Evolutionary conservation across 2,113 vertebrate species (phyloP).

Genomic region (Ornithorhynchus anatinus): DNA sequence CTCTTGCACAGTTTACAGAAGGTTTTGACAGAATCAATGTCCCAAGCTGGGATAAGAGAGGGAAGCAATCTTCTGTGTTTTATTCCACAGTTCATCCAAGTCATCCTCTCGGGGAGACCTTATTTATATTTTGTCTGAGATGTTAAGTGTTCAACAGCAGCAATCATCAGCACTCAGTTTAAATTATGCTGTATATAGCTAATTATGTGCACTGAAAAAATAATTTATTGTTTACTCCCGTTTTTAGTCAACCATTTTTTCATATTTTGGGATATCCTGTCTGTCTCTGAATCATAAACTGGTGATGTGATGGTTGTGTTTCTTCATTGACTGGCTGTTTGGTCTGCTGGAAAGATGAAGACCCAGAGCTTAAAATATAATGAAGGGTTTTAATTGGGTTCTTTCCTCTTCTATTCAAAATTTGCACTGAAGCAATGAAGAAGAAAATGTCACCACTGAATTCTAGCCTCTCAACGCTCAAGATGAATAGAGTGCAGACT

Average conservation of each 20-base stretch:
- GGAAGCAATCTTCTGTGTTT: conserved; percentile 23
- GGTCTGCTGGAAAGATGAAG: conserved; percentile 31
- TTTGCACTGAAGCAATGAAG: conserved; percentile 32
- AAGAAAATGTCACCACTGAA: conserved; percentile 8
- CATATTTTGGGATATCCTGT: conserved; percentile 46
- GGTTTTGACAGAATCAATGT: conserved; percentile 43
- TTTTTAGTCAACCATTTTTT: conserved; percentile 55
- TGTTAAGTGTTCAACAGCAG: conserved; percentile 58
- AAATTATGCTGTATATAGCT: conserved; percentile 65
- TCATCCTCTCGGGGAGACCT: conserved; percentile 28
- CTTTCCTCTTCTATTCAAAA: conserved; percentile 28
- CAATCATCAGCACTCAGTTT: conserved; percentile 52
- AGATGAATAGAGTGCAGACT: conserved; percentile 8
- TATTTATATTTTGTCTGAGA: conserved; percentile 69
- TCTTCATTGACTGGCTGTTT: conserved; percentile 39
- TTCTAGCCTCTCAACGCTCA: conserved; percentile 29
- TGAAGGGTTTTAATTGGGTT: conserved; percentile 44
- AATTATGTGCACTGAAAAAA: conserved; percentile 63
- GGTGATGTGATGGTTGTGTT: conserved; percentile 34
- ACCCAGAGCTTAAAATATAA: conserved; percentile 35
- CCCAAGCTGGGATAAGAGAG: conserved; percentile 41
- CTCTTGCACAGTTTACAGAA: conserved; percentile 48
- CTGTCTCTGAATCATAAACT: conserved; percentile 25
- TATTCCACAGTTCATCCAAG: conserved; percentile 49
- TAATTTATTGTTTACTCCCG: conserved; percentile 65